A percentile compares a stretch with the other conserved stretches of the same genome.
Conservation (phyloP, 2,113 vertebrate species). For the Sciurus niger region DNA sequence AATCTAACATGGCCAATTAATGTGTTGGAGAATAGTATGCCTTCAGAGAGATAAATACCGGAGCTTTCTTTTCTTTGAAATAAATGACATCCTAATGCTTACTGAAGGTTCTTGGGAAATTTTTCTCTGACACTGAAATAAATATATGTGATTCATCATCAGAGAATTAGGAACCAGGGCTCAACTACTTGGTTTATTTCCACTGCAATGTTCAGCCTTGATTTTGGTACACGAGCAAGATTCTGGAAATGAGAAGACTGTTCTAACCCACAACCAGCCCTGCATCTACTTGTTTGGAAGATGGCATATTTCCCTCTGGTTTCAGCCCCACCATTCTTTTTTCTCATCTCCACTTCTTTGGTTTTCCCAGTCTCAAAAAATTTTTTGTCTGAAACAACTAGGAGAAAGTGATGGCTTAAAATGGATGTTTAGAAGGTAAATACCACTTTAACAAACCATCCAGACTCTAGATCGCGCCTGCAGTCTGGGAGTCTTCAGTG, state of each 20-base stretch:
- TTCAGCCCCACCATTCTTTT: background rate
- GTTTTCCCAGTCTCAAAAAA: background rate
- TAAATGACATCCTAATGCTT: conserved; percentile 61
- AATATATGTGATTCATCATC: conserved; percentile 65
- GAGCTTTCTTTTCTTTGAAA: conserved; percentile 50
- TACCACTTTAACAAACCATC: background rate
- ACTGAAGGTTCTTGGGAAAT: conserved; percentile 60
- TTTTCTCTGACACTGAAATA: conserved; percentile 78
- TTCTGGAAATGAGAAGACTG: background rate
- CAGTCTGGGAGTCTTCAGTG: accelerated
- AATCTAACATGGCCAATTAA: conserved; percentile 62
- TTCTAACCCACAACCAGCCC: background rate
- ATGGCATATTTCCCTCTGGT: accelerated
- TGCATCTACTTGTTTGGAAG: background rate
- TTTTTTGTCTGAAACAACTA: background rate
- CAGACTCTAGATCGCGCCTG: accelerated
- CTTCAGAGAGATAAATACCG: conserved; percentile 62
- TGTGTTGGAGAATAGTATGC: conserved; percentile 7
- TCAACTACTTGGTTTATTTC: background rate
- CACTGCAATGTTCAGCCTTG: accelerated
- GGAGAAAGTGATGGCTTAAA: background rate
- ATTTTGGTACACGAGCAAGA: background rate
- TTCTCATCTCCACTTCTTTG: background rate
- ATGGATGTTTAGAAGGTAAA: background rate
- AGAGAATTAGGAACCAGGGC: background rate